Conservation (phyloP, 2,113 vertebrate species). For the Bos javanicus region DNA sequence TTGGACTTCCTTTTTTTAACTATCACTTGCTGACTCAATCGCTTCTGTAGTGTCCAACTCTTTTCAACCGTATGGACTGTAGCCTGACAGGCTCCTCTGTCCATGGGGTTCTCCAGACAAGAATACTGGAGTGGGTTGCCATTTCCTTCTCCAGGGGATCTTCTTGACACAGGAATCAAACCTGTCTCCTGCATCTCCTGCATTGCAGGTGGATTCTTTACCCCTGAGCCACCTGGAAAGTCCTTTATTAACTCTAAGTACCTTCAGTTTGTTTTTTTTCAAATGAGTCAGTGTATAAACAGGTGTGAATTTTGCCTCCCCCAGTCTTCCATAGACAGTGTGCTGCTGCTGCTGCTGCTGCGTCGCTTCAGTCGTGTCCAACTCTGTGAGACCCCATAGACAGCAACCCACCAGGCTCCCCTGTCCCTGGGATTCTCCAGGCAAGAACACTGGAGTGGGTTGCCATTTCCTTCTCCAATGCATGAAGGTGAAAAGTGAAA, state of each 20-base stretch:
- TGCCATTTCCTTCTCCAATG: too few species aligned
- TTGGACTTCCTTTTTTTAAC: not conserved
- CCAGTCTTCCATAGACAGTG: not conserved
- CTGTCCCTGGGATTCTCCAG: too few species aligned
- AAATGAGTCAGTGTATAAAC: not conserved
- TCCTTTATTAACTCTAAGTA: not conserved
- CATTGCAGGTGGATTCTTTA: not conserved
- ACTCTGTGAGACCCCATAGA: too few species aligned
- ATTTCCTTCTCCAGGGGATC: not conserved
- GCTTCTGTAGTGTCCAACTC: not conserved
- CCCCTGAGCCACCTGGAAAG: not conserved
- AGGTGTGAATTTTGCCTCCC: not conserved
- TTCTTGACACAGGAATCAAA: not conserved
- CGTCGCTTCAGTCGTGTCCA: too few species aligned
- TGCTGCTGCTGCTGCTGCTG: too few species aligned
- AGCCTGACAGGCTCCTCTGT: not conserved
- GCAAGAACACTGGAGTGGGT: too few species aligned
- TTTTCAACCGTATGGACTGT: not conserved
- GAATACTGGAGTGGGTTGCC: not conserved
- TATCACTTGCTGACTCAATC: not conserved
- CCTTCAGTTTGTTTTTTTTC: not conserved
- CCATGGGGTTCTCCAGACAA: not conserved
- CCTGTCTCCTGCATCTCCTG: not conserved
- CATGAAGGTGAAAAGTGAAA: too few species aligned
- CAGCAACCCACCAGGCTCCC: too few species aligned